Base-by-base conservation (phyloP, 1,140 invertebrate species). In the Eumeta japonica region DNA sequence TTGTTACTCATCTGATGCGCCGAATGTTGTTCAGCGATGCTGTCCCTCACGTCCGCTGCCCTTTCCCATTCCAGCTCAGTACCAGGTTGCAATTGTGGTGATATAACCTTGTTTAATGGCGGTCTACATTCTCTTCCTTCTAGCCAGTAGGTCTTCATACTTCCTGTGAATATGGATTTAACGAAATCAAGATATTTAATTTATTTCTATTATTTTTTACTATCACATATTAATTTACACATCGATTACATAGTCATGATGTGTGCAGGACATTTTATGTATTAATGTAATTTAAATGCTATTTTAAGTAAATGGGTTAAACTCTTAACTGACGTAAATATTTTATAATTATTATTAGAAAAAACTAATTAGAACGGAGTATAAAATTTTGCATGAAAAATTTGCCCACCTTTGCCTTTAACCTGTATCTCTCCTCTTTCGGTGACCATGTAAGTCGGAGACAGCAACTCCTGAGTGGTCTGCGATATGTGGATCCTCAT, bases 401-500 rank as follows among this genome's bases (percentile, higher is more conserved):
- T 10, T 28, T 28, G 37, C 51, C 48, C 59, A 88, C 88, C 88
- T 81, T 91, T 92, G 24, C 89, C 90, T 72, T 92, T 92, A 1
- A 92, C 86, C 46, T 87, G 82, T 41, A 91, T 89, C 63, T 89
- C 86, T 9, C 87, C 89, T 12, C 92, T 79, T 61, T 94, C 88
- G 10, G 80, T 79, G 2, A 92, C 83, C 45, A 80, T 81, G 60
- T 94, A 97, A 0, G 79, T 80, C 0, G 82, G 75, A 0, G 88
- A 84, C 3, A 98, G 72, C 3, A 90, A 72, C 46, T 88, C 81
- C 52, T 81, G 84, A 0, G 92, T 96, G 1, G 87, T 86, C 57
- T 96, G 83, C 1, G 92, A 95, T 48, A 98, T 91, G 56, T 97
- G 94, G 45, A 98, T 92, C 71, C 90, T 90, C 88, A 95, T 94